Percentiles rank a stretch among this genome's conserved stretches.
These are phyloP conservation scores for Sisyra nigra DNA, from an alignment of 2,888 invertebrate genomes.

Conservation along the genomic window DNA sequence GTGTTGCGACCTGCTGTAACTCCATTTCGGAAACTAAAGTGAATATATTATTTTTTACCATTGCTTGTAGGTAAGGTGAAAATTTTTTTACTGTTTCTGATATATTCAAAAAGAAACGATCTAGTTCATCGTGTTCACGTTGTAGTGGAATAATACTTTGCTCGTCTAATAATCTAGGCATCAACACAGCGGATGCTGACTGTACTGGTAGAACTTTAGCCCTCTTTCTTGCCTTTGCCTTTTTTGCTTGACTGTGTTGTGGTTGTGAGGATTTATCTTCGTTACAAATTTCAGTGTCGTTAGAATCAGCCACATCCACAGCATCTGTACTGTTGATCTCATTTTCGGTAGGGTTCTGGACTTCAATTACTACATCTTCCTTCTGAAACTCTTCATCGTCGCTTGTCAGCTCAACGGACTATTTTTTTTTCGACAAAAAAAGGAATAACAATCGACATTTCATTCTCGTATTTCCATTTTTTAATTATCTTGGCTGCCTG, in stretches of 20 bases:
- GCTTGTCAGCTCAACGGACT: slow-evolving; percentile 4
- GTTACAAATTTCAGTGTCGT: no score
- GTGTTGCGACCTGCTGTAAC: no score
- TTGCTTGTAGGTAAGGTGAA: no score
- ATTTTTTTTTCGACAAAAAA: slow-evolving; percentile 10
- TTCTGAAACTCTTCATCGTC: slow-evolving; percentile 9
- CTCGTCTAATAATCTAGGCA: not conserved
- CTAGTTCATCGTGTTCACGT: no score
- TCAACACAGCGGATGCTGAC: not conserved
- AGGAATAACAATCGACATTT: slow-evolving; percentile 10
- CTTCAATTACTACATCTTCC: slow-evolving; percentile 8
- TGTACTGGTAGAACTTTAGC: not conserved
- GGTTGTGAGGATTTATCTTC: not conserved
- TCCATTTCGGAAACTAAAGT: no score
- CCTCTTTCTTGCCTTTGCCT: not conserved
- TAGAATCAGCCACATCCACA: not conserved
- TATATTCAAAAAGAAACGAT: no score
- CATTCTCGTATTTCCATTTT: slow-evolving; percentile 12
- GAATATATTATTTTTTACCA: no score
- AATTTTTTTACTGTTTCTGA: no score
- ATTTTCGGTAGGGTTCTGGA: slow-evolving; percentile 2
- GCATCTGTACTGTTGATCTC: slow-evolving; percentile 4
- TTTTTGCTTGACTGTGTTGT: not conserved
- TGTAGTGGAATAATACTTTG: no score
- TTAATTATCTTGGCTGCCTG: slow-evolving; percentile 8